Base-by-base conservation (phyloP, 2,888 invertebrate species). In the Drosophila melanosoma region DNA sequence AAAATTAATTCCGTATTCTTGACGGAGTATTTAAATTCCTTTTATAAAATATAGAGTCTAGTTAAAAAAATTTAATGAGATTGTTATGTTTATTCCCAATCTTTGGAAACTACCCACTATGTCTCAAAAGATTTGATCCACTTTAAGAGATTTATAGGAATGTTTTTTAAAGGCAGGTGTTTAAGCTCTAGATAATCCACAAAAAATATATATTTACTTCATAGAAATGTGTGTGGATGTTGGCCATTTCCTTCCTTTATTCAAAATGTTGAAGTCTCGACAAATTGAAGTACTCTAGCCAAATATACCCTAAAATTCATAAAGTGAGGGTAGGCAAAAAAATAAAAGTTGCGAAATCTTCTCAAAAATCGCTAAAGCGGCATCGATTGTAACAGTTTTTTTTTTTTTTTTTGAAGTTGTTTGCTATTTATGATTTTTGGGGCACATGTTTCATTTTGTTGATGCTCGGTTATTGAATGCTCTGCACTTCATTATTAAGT, bases 391-490 rank as follows among this genome's bases (percentile, higher is more conserved):
- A 51, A 48, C 58, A 58, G 12, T 53, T 74, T 53, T 42, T 69
- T 36, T 64, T 17, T 36, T 60, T 23, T 69, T 36, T 64, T 17
- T 36, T 60, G 1, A 35, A 67, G 51, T 40, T 66, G 66, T 29
- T 67, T 67, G 38, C 66, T 61, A 67, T 71, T 84, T 76, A 69
- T 82, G 72, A 73, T 67, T 53, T 54, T 57, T 40, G 49, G 17
- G 57, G 60, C 52, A 45, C n/a, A 53, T 36, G 33, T 36, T 61
- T 42, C 33, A 36, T 52, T 33, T 29, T n/a, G 57, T 36, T 59
- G 48, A 15, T 69, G 53, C 49, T 64, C 38, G 62, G 53, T 68
- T 80, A 85, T 83, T 80, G 83, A 86, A 68, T 72, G 74, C 68
- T 66, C 71, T 58, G 74, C 64, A 69, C 63, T 61, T 52, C 59